A percentile compares a stretch with the other conserved stretches of the same genome.
Evolutionary conservation across 1,140 invertebrate genomes (phyloP).

Genomic region (Trichomalopsis sarcophagae): DNA sequence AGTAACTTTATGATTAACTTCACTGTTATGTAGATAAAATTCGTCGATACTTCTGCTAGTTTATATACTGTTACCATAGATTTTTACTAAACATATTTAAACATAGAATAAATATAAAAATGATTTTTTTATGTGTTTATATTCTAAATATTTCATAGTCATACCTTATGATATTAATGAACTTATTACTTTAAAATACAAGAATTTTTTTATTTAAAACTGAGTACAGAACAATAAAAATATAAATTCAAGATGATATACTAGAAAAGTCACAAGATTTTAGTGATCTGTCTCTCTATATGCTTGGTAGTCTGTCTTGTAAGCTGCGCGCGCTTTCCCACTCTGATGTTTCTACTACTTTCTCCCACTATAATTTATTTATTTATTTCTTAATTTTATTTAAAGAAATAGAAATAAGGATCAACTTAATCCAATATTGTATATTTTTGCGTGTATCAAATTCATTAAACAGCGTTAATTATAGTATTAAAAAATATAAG

Average conservation of each 20-base stretch:
- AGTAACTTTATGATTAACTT: neutral
- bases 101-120: neutral
- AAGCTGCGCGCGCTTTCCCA: slow-evolving; percentile 35
- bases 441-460: too few relatives aligned
- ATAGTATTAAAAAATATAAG: too few relatives aligned
- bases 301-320: neutral
- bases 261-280: neutral
- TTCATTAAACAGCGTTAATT: too few relatives aligned
- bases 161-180: neutral
- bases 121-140: neutral
- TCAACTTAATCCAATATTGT: too few relatives aligned
- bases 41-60: too few relatives aligned
- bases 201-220: neutral
- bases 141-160: neutral
- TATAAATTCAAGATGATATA: neutral
- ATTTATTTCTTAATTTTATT: neutral
- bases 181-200: neutral
- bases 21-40: too few relatives aligned
- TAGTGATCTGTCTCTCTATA: slow-evolving; percentile 1
- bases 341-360: slow-evolving; percentile 6
- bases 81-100: neutral
- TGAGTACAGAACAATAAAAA: neutral
- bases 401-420: neutral
- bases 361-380: neutral
- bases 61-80: neutral